A percentile compares a stretch with the other conserved stretches of the same genome.
Evolutionary conservation across 1,140 invertebrate genomes (phyloP).

Genomic region (Tetranychus cinnabarinus): DNA sequence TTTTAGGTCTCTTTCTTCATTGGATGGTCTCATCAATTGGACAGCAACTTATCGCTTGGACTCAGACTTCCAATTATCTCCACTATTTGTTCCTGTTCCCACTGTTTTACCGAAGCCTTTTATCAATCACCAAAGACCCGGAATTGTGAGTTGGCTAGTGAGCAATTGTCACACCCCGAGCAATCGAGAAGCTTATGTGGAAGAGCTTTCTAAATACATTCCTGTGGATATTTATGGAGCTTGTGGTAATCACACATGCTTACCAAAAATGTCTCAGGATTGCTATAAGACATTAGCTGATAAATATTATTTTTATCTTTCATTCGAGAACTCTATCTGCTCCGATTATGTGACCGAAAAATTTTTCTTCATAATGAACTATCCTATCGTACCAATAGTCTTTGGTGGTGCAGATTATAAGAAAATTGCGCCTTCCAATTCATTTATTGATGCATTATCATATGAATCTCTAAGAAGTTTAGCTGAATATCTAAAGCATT

Average conservation of each 20-base stretch:
- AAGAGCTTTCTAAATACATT: conserved; percentile 28
- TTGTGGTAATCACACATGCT: conserved; percentile 23
- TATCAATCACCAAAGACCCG: conserved; percentile 11
- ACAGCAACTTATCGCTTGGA: conserved; percentile 78
- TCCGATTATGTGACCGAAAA: conserved; percentile 24
- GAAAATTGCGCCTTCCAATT: conserved; percentile 18
- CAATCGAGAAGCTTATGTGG: conserved; percentile 28
- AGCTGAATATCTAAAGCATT: conserved; percentile 13
- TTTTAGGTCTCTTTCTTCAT: conserved; percentile 13
- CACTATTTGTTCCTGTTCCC: neutral
- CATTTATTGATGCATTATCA: conserved; percentile 20
- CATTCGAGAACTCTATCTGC: conserved; percentile 22
- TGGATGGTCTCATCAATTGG: conserved; percentile 70
- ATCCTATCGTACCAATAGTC: conserved; percentile 19
- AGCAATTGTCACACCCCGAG: conserved; percentile 33
- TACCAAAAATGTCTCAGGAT: conserved; percentile 11
- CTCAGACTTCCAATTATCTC: conserved; percentile 36
- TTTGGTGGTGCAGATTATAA: conserved; percentile 21
- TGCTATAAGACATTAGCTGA: conserved; percentile 12
- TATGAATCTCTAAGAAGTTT: conserved; percentile 15
- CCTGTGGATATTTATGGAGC: conserved; percentile 40
- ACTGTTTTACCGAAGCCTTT: neutral
- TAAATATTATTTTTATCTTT: conserved; percentile 20
- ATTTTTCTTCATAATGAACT: conserved; percentile 16
- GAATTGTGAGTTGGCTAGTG: conserved; percentile 32